phyloP scores from a whole-genome alignment of 2,888 invertebrate genomes.

The Notodonta ziczac region DNA sequence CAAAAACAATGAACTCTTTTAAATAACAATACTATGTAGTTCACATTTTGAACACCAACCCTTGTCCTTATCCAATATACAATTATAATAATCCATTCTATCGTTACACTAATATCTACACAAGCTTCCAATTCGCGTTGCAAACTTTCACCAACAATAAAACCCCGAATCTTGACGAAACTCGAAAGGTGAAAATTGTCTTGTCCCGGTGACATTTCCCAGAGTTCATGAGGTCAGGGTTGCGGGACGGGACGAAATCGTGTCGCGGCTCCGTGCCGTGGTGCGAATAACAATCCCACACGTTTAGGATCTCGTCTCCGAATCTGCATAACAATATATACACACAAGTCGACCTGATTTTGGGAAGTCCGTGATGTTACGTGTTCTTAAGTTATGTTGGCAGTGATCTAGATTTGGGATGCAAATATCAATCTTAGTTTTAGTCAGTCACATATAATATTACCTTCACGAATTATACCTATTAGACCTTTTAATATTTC shows the following conservation, averaged over 20 bases:
- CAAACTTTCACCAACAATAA: not conserved
- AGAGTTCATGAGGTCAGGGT: constrained; percentile 80
- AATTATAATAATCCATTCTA: no score
- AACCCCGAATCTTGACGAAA: constrained; percentile 19
- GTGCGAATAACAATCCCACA: constrained; percentile 69
- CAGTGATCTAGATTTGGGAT: no score
- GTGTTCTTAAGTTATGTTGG: constrained; percentile 10
- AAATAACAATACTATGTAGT: no score
- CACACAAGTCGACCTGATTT: constrained; percentile 41
- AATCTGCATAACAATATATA: constrained; percentile 65
- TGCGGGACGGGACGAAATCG: constrained; percentile 62
- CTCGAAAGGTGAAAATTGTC: constrained; percentile 38
- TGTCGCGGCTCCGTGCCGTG: constrained; percentile 63
- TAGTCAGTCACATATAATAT: no score
- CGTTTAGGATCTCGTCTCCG: constrained; percentile 53
- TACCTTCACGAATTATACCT: no score
- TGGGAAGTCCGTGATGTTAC: constrained; percentile 27
- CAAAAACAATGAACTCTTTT: no score
- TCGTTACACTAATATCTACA: no score
- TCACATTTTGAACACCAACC: no score
- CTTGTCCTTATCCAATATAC: no score
- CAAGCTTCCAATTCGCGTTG: not conserved
- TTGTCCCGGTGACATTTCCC: constrained; percentile 68
- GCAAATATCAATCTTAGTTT: no score
- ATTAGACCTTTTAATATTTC: no score